These are phyloP conservation scores for Sogatella furcifera DNA, from an alignment of 1,140 invertebrate species.

Conservation along the genomic window DNA sequence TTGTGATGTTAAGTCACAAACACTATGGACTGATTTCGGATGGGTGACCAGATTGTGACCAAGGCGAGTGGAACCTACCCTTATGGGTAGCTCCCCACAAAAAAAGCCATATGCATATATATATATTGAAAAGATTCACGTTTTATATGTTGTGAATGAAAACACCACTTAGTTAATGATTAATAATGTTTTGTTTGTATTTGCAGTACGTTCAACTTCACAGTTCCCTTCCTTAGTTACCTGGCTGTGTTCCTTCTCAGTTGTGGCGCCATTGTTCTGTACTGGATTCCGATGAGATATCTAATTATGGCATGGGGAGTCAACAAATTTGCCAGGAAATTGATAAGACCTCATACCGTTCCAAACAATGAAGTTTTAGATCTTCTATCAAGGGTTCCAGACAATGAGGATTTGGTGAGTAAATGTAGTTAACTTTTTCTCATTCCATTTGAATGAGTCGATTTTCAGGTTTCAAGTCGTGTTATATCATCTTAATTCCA, in stretches of 20 bases:
- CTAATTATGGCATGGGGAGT: constrained; percentile 93
- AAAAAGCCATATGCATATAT: too few relatives aligned
- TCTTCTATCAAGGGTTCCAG: constrained; percentile 88
- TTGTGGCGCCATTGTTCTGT: constrained; percentile 66
- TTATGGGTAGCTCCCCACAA: too few relatives aligned
- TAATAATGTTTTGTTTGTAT: constrained; percentile 20
- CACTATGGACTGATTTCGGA: too few relatives aligned
- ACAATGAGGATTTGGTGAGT: constrained; percentile 83
- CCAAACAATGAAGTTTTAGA: constrained; percentile 97
- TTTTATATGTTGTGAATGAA: too few relatives aligned
- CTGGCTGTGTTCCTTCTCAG: constrained; percentile 70
- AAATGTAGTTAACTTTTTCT: background rate
- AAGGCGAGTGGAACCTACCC: too few relatives aligned
- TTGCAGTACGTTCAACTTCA: constrained; percentile 91
- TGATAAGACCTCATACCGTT: constrained; percentile 85
- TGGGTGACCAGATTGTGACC: too few relatives aligned
- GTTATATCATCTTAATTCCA: too few relatives aligned
- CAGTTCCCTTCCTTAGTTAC: constrained; percentile 91
- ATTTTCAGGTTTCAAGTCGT: too few relatives aligned
- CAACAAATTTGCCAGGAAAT: constrained; percentile 92
- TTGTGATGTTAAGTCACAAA: too few relatives aligned
- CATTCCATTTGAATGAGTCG: too few relatives aligned
- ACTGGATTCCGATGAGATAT: constrained; percentile 82
- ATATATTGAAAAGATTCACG: too few relatives aligned
- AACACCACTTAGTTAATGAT: too few relatives aligned